These are phyloP conservation scores for Tachuris rubrigastra DNA, from an alignment of 2,113 vertebrate species.

Conservation along the genomic window DNA sequence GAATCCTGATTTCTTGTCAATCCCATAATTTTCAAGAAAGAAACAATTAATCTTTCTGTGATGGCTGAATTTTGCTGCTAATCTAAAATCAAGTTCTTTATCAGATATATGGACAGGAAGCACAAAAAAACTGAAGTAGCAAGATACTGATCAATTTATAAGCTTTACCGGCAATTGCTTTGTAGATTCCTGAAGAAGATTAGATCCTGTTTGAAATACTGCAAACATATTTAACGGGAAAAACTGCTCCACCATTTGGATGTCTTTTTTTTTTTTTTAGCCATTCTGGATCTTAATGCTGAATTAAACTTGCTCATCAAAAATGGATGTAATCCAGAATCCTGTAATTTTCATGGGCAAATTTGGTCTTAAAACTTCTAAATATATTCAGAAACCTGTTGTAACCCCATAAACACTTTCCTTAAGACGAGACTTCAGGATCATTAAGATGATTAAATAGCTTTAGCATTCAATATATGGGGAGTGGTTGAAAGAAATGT, in stretches of 20 bases:
- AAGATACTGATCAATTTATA: not conserved
- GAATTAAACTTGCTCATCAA: not conserved
- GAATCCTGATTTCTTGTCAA: not conserved
- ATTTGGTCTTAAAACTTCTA: not conserved
- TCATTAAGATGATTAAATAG: not conserved
- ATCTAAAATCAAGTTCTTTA: not conserved
- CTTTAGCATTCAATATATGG: fast-evolving
- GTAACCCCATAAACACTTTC: not conserved
- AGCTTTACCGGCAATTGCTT: not conserved
- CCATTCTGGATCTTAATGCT: not conserved
- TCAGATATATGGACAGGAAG: not conserved
- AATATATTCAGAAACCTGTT: not conserved
- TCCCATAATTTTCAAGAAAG: not conserved
- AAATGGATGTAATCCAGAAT: not conserved
- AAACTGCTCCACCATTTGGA: not conserved
- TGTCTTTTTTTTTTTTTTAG: fast-evolving
- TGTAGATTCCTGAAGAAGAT: not conserved
- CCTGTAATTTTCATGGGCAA: not conserved
- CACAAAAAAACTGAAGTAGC: not conserved
- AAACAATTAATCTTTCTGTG: not conserved
- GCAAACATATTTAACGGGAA: not conserved
- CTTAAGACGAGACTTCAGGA: not conserved
- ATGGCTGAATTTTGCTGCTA: not conserved
- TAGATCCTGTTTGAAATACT: not conserved
- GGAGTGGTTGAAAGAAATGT: not conserved